Base-by-base conservation (phyloP, 2,113 vertebrate genomes). In the Indri indri region DNA sequence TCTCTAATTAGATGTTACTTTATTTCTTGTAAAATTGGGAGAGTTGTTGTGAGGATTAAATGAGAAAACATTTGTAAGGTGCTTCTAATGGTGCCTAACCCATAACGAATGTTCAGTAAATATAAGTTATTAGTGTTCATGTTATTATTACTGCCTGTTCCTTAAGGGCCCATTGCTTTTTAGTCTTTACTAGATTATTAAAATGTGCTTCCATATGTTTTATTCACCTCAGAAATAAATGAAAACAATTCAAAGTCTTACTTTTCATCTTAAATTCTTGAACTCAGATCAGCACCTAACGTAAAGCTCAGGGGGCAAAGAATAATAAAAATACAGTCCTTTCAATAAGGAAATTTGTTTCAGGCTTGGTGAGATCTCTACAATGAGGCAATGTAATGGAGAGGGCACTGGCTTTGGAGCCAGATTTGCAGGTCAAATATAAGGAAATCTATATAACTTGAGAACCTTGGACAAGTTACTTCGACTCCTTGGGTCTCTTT, bases 31-130 rank as follows among this genome's bases (percentile, higher is more conserved):
- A 76, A 90, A 95, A 93, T 59, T 34, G 45, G 30, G 42, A 87
- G 9, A 34, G 54, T 80, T 91, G 54, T 80, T 88, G 45, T 81
- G 68, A 80, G 11, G 14, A 94, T 85, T 79, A 73, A 88, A 70
- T 79, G 50, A 94, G 42, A 94, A 94, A 96, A 93, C 93, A 85
- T 77, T 89, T 90, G 40, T 40, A 88, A 96, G 71, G 17, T 88
- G 45, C 25, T 81, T 76, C 34, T 12, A 63, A 73, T 2, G 70
- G 14, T 70, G 37, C 14, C 34, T 61, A 57, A 79, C 47, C 65
- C 13, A 79, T 16, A 83, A 59, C 20, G 90, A 80, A 5, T 83
- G 61, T 42, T 97, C 37, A 81, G 37, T 90, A 57, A 81, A 73
- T 82, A 7, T 89, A 52, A 85, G 10, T 77, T 95, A 45, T 68